phyloP scores from a whole-genome alignment of 2,113 vertebrate species.

The Charina bottae region DNA sequence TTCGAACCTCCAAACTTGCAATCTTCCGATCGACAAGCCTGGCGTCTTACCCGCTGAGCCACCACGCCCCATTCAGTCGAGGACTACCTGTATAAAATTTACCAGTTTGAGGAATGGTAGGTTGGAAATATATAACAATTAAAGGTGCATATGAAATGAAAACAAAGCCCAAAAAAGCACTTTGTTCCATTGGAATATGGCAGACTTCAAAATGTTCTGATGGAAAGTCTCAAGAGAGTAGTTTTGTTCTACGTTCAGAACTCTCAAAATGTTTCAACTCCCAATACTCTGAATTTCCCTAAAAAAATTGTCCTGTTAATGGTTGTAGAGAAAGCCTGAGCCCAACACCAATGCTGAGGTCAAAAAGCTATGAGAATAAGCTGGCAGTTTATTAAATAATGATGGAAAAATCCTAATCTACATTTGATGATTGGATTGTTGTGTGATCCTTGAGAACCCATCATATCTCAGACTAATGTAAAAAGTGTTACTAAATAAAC shows the following conservation, averaged over 20 bases:
- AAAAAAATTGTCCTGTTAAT: background rate
- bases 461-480: background rate
- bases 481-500: background rate
- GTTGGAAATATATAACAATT: background rate
- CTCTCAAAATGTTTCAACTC: background rate
- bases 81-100: background rate
- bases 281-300: background rate
- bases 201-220: background rate
- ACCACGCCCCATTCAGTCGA: too few species aligned
- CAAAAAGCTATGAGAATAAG: background rate
- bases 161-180: background rate
- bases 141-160: background rate
- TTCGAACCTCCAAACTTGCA: too few species aligned
- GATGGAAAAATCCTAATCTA: background rate
- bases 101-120: too few species aligned
- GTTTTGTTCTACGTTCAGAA: background rate
- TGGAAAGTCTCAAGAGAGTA: background rate
- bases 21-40: too few species aligned
- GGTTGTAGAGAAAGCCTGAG: background rate
- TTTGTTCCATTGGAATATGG: background rate
- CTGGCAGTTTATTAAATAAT: background rate
- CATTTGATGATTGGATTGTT: background rate
- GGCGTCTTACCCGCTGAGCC: too few species aligned
- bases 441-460: background rate
- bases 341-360: background rate